A percentile compares a stretch with the other conserved stretches of the same genome.
These are phyloP conservation scores for Prinia subflava DNA, from an alignment of 2,113 vertebrate genomes.

Conservation along the genomic window DNA sequence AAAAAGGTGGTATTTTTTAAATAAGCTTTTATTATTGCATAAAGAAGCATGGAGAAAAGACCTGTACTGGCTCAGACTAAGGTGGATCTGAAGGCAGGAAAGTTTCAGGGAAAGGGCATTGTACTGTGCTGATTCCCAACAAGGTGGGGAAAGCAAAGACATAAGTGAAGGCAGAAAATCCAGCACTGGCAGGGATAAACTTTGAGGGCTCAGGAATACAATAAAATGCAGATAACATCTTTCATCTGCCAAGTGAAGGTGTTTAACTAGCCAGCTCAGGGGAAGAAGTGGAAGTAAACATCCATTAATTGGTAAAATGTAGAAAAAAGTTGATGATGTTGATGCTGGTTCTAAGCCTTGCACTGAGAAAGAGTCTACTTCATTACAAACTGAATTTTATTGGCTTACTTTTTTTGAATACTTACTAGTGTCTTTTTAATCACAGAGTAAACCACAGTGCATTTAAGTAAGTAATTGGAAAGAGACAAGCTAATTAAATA, in stretches of 20 bases:
- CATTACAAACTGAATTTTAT: neutral
- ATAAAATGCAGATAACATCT: neutral
- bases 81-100: neutral
- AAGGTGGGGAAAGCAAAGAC: neutral
- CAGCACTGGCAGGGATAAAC: neutral
- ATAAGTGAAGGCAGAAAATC: neutral
- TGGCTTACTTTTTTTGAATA: neutral
- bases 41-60: neutral
- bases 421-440: neutral
- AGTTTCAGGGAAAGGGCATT: neutral
- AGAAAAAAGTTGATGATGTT: neutral
- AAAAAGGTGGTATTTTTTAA: neutral
- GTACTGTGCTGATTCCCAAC: neutral
- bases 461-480: slow-evolving; percentile 4
- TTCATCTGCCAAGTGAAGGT: neutral
- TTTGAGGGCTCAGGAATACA: neutral
- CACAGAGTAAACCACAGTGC: neutral
- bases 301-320: neutral
- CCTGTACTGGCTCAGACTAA: neutral
- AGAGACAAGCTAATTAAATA: neutral
- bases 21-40: neutral
- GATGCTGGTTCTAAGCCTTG: neutral
- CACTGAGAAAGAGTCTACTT: neutral
- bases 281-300: neutral
- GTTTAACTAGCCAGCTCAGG: neutral